These are phyloP conservation scores for Drosophila asahinai DNA, from an alignment of 1,140 invertebrate genomes.

Conservation along the genomic window DNA sequence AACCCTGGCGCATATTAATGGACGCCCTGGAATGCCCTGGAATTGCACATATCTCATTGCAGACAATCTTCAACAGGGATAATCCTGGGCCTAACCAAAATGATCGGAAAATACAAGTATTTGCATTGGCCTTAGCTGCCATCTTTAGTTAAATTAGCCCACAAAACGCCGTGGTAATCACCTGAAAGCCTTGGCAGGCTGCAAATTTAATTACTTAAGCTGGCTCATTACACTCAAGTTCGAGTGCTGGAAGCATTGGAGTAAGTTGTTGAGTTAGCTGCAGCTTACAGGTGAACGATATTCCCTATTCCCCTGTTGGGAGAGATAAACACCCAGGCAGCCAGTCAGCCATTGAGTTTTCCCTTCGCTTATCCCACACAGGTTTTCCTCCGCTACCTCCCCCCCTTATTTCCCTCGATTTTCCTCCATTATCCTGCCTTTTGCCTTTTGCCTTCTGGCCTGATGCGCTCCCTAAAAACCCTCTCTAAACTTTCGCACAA, in stretches of 20 bases:
- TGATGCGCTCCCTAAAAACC: constrained; percentile 26
- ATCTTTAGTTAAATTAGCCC: background rate
- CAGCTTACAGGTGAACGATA: constrained; percentile 40
- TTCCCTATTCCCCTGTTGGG: background rate
- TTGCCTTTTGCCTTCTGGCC: constrained; percentile 14
- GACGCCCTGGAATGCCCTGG: too few species aligned
- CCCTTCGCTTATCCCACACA: constrained; percentile 2
- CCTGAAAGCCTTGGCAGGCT: background rate
- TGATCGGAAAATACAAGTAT: too few species aligned
- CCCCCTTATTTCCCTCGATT: background rate
- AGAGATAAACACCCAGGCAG: constrained; percentile 17
- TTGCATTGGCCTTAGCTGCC: background rate
- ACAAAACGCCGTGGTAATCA: background rate
- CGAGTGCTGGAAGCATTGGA: constrained; percentile 13
- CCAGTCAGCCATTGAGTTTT: background rate
- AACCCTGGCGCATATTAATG: constrained; percentile 62
- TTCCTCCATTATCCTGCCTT: constrained; percentile 17
- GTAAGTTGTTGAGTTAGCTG: constrained; percentile 27
- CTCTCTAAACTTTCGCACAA: constrained; percentile 59
- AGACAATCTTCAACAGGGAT: too few species aligned
- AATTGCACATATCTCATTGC: too few species aligned
- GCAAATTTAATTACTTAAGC: constrained; percentile 46
- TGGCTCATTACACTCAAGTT: constrained; percentile 24
- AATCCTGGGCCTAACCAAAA: too few species aligned
- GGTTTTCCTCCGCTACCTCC: background rate